Base-by-base conservation (phyloP, 1,140 invertebrate species). In the Limonius californicus region DNA sequence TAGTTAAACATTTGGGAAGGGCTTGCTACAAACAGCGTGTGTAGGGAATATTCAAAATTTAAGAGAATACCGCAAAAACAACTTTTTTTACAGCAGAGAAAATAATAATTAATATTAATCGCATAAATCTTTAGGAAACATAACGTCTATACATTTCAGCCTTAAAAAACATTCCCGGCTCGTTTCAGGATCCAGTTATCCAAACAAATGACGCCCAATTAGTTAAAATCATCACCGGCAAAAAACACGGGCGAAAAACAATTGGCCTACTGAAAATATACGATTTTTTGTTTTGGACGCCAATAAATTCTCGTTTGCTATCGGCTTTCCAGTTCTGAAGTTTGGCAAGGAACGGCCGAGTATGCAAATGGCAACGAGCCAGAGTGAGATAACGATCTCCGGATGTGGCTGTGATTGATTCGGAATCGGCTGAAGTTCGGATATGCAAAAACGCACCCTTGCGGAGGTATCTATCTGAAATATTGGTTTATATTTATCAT, bases 401-500 rank as follows among this genome's bases (percentile, higher is more conserved):
- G 45, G 45, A 50, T 50, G 45, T 50, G 45, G 45, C 6, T 50
- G 16, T 50, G 45, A 50, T 50, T 50, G 45, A 50, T 50, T 50
- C 45, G 45, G 45, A 50, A 50, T 50, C 54, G 54, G 20, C 27
- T 19, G 19, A 47, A 54, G 59, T 54, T 19, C 15, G 14, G 20
- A 23, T 56, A 66, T 62, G 65, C 61, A 67, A 64, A 67, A 67
- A 64, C 56, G 30, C 23, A 61, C 63, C 62, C 59, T 62, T 45
- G 54, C 20, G 20, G 63, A 67, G 62, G 61, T 63, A 64, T 67
- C 66, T 67, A 64, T 62, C 54, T 67, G 62, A 67, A 67, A 67
- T 67, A 67, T 67, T 65, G 60, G 59, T 43, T 61, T 65, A 56
- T 68, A 68, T 68, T 68, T 68, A 68, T 68, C 66, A 68, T 62